Conservation (phyloP, 1,140 invertebrate genomes). For the Bicyclus anynana region DNA sequence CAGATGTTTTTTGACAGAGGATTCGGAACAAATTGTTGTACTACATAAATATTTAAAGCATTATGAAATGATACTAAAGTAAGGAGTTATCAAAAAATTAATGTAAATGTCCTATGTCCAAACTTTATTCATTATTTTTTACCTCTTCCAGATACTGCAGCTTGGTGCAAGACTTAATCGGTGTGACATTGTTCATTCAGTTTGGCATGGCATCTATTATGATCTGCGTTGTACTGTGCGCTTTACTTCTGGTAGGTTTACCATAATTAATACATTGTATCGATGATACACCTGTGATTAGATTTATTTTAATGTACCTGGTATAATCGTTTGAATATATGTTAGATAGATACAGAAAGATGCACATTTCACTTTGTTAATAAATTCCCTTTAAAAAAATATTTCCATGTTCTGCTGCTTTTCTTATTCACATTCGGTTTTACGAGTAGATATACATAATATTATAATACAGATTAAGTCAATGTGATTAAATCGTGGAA, state of each 20-base stretch:
- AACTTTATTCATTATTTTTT: not conserved
- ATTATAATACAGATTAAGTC: no score
- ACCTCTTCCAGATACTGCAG: constrained; percentile 42
- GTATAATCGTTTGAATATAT: no score
- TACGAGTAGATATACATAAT: no score
- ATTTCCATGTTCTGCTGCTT: no score
- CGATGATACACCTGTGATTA: no score
- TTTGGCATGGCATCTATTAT: constrained; percentile 42
- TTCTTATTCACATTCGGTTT: no score
- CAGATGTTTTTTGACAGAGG: constrained; percentile 1
- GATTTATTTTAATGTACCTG: no score
- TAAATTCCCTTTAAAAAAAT: no score
- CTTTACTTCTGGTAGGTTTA: constrained; percentile 36
- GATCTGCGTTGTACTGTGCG: constrained; percentile 45
- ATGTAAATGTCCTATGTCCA: not conserved
- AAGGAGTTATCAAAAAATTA: constrained; percentile 12
- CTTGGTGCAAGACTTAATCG: constrained; percentile 40
- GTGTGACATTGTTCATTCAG: constrained; percentile 44
- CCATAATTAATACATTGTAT: not conserved
- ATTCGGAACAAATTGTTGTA: constrained; percentile 20
- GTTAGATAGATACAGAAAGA: no score
- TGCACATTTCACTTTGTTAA: no score
- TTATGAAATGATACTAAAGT: constrained; percentile 47
- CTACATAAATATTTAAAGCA: constrained; percentile 37
- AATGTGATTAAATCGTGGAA: no score